A percentile compares a stretch with the other conserved stretches of the same genome.
Evolutionary conservation across 35 echinoderm and acorn worm species (phyloP).

Genomic region (Patiria miniata): DNA sequence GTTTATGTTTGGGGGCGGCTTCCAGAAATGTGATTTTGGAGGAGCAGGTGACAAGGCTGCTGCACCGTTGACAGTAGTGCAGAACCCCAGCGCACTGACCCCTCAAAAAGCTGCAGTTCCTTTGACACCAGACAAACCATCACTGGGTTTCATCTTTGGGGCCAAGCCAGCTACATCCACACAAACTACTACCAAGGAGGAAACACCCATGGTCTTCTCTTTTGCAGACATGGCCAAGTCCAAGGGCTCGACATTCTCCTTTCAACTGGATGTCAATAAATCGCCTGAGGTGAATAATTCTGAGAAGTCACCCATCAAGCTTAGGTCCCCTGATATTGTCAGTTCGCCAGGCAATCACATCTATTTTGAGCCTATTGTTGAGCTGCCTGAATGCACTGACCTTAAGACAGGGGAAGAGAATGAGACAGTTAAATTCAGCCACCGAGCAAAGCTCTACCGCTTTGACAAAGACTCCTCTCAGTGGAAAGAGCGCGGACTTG

Average conservation of each 20-base stretch:
- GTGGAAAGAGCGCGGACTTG: slow-evolving; percentile 90
- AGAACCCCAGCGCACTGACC: too few species aligned
- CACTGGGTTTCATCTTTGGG: neutral
- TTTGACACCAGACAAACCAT: neutral
- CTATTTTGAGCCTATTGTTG: slow-evolving; percentile 84
- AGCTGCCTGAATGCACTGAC: slow-evolving; percentile 68
- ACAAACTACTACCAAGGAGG: neutral
- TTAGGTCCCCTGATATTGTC: neutral
- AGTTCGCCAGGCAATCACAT: slow-evolving; percentile 51
- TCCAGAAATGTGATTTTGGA: neutral
- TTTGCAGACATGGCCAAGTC: slow-evolving; percentile 73
- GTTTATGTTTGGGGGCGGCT: neutral
- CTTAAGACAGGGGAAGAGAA: slow-evolving; percentile 82
- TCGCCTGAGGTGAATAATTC: neutral
- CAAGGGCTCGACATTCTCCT: slow-evolving; percentile 59
- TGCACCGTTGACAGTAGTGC: neutral
- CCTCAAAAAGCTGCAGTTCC: neutral
- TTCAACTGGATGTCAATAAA: slow-evolving; percentile 63
- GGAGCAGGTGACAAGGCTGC: neutral
- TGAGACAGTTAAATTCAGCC: slow-evolving; percentile 70
- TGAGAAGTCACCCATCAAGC: too few species aligned
- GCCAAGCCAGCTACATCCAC: slow-evolving; percentile 19
- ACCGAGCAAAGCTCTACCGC: slow-evolving; percentile 83
- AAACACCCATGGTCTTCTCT: neutral
- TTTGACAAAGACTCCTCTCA: slow-evolving; percentile 58